Conservation (phyloP, 2,113 vertebrate species). For the Dasyornis broadbenti region DNA sequence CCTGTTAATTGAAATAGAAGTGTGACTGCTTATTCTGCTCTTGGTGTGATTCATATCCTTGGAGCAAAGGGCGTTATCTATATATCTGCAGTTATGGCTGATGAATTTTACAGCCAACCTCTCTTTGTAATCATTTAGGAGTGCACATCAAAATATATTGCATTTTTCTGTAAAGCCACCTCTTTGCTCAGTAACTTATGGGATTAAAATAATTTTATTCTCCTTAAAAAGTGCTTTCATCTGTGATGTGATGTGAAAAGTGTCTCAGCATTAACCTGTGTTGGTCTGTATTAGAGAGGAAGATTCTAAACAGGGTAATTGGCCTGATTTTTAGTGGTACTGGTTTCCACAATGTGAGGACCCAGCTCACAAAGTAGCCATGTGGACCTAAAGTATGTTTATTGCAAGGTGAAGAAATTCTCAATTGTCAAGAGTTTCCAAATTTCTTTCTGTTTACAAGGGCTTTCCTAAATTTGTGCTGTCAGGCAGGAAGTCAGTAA, state of each 20-base stretch:
- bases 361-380: neutral
- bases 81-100: neutral
- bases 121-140: neutral
- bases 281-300: neutral
- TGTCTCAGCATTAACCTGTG: neutral
- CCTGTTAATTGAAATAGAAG: conserved; percentile 4
- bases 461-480: neutral
- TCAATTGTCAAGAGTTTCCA: neutral
- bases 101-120: conserved; percentile 32
- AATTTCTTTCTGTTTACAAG: conserved; percentile 7
- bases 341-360: neutral
- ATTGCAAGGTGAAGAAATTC: neutral
- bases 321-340: neutral
- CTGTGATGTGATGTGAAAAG: neutral
- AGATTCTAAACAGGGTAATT: neutral
- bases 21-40: conserved; percentile 1
- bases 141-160: conserved; percentile 21
- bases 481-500: neutral
- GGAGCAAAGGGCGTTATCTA: conserved; percentile 35
- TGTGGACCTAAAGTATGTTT: neutral
- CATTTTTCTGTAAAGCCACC: conserved; percentile 31
- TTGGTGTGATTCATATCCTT: conserved; percentile 1
- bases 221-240: conserved; percentile 47
- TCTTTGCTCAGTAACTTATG: neutral
- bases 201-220: conserved; percentile 26